These are phyloP conservation scores for Macrotrachela quadricornifera DNA, from an alignment of 1,140 invertebrate genomes.

Conservation along the genomic window DNA sequence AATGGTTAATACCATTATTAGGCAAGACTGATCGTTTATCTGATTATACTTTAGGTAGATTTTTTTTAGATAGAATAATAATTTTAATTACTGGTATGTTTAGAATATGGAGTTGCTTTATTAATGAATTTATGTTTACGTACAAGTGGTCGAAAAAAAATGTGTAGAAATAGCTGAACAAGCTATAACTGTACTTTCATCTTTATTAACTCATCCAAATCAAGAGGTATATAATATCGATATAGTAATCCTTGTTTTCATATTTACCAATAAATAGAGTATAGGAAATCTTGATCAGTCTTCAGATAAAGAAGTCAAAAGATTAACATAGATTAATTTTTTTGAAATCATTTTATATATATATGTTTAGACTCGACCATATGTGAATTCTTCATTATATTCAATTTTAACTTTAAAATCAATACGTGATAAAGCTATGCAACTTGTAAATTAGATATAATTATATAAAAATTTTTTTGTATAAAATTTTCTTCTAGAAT, in stretches of 20 bases:
- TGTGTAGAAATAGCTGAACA: conserved; percentile 16
- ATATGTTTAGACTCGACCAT: conserved; percentile 34
- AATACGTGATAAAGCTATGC: conserved; percentile 36
- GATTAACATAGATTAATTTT: too few relatives aligned
- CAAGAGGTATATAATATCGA: conserved; percentile 18
- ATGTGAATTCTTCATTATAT: conserved; percentile 39
- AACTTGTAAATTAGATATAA: conserved; percentile 18
- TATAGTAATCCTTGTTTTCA: background rate
- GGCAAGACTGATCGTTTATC: conserved; percentile 30
- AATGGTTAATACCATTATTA: conserved; percentile 40
- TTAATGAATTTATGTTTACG: conserved; percentile 47
- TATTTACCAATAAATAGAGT: too few relatives aligned
- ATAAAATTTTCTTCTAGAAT: background rate
- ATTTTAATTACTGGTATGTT: background rate
- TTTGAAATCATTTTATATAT: background rate
- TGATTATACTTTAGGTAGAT: conserved; percentile 24
- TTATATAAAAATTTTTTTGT: background rate
- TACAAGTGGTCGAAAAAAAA: conserved; percentile 28
- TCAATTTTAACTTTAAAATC: conserved; percentile 35
- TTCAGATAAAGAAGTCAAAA: too few relatives aligned
- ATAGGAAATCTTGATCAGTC: too few relatives aligned
- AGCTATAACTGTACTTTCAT: conserved; percentile 26
- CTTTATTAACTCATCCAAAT: conserved; percentile 30
- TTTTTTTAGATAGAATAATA: too few relatives aligned
- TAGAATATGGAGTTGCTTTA: conserved; percentile 42